Base-by-base conservation (phyloP, 2,888 invertebrate genomes). In the Druceiella hillmani region DNA sequence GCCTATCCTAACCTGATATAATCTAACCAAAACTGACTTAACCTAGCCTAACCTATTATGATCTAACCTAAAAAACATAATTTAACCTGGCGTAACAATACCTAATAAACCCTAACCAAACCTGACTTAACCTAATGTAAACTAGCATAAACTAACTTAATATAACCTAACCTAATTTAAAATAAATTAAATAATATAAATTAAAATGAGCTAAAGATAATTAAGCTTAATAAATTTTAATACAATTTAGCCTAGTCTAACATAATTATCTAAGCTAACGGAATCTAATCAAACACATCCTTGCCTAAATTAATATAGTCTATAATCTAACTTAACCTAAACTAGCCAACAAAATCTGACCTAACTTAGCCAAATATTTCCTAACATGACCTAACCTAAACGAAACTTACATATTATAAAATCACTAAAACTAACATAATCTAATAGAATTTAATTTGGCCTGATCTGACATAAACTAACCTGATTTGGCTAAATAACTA, bases 21-120 rank as follows among this genome's bases (percentile, higher is more conserved):
- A 31, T 20, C 31, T 31, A 31, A 31, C 31, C 31, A 17, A 31
- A 31, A 17, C 31, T 31, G 17, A 31, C 31, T 20, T 31, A 31
- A 31, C 31, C 31, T 31, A 31, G 17, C 31, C 31, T 31, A 31
- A 31, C 31, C 31, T 31, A 31, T 17, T 20, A 17, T 31, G 17
- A 31, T 20, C 31, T 31, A 11, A 29, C 10, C 29, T 12, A n/a
- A 29, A 7, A 22, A 22, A 22, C 22, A 22, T 9, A 26, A 26
- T 12, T 12, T 26, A 26, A 26, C 26, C 26, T 26, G 12, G 12
- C 26, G 11, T 26, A 26, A 26, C 26, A 10, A 11, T 11, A 26
- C 26, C 26, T 26, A 26, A 26, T 12, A 10, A 11, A 26, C 10
- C 26, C 26, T 26, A 26, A 26, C 26, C 26, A 11, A 26, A 26